Percentiles rank a stretch among this genome's conserved stretches.
Conservation (phyloP, 2,113 vertebrate genomes). For the Steatornis caripensis region DNA sequence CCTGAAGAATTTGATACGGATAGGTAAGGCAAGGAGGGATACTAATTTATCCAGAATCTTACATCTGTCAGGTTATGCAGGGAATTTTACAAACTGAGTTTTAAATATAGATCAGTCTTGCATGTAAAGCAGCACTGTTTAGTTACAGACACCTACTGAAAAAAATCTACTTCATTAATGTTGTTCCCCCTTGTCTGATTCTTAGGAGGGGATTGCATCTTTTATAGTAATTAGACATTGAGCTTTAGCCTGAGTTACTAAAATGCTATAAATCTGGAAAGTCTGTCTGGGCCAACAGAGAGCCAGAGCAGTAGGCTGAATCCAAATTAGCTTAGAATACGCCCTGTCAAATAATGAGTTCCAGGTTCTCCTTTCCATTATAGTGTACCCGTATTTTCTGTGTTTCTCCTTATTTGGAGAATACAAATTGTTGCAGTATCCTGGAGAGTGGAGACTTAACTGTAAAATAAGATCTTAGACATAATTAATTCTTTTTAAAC, state of each 20-base stretch:
- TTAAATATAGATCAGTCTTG: background rate
- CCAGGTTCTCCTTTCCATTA: background rate
- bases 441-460: background rate
- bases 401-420: background rate
- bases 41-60: background rate
- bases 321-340: background rate
- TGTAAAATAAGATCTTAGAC: background rate
- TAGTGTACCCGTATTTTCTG: background rate
- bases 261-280: background rate
- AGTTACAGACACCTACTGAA: background rate
- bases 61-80: background rate
- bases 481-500: background rate
- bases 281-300: background rate
- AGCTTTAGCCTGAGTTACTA: background rate
- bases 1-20: slow-evolving; percentile 94
- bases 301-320: background rate
- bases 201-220: background rate
- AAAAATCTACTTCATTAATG: background rate
- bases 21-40: slow-evolving; percentile 71
- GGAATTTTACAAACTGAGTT: background rate
- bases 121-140: background rate
- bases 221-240: background rate
- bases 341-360: background rate
- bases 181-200: background rate
- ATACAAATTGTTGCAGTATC: background rate